Percentiles rank a stretch among this genome's conserved stretches.
Conservation (phyloP, 2,888 invertebrate species). For the Pammene aurita region DNA sequence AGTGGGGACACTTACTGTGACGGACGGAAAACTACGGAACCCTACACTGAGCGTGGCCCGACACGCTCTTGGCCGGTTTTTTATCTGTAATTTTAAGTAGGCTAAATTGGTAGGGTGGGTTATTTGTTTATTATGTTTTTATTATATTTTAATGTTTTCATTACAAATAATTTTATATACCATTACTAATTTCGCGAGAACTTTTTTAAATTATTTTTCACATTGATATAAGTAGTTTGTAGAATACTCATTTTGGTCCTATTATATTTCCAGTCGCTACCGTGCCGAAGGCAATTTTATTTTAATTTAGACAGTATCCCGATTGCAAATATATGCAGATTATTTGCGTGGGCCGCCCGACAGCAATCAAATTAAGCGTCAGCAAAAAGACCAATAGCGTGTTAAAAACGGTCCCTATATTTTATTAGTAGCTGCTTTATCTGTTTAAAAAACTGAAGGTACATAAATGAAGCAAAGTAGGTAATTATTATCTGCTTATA, state of each 20-base stretch:
- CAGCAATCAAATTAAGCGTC: slow-evolving; percentile 68
- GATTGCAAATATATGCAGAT: slow-evolving; percentile 73
- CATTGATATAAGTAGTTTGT: background rate
- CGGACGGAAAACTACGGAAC: too few species aligned
- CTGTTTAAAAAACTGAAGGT: background rate
- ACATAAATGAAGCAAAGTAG: background rate
- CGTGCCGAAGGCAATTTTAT: slow-evolving; percentile 54
- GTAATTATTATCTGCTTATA: too few species aligned
- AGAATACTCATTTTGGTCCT: background rate
- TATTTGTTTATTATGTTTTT: too few species aligned
- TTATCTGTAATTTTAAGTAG: too few species aligned
- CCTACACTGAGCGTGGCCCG: too few species aligned
- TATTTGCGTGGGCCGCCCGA: slow-evolving; percentile 63
- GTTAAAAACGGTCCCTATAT: slow-evolving; percentile 51
- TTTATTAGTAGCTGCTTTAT: slow-evolving; percentile 30
- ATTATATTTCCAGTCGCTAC: slow-evolving; percentile 25
- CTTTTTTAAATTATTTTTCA: too few species aligned
- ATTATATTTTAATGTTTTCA: too few species aligned
- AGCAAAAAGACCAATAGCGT: slow-evolving; percentile 61
- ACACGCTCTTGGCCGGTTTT: too few species aligned
- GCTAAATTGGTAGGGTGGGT: too few species aligned
- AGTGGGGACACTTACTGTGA: too few species aligned
- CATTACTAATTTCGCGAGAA: too few species aligned
- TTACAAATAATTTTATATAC: too few species aligned
- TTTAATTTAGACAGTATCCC: slow-evolving; percentile 56